Conservation (phyloP, 2,888 invertebrate genomes). For the Drosophila nigricruria region DNA sequence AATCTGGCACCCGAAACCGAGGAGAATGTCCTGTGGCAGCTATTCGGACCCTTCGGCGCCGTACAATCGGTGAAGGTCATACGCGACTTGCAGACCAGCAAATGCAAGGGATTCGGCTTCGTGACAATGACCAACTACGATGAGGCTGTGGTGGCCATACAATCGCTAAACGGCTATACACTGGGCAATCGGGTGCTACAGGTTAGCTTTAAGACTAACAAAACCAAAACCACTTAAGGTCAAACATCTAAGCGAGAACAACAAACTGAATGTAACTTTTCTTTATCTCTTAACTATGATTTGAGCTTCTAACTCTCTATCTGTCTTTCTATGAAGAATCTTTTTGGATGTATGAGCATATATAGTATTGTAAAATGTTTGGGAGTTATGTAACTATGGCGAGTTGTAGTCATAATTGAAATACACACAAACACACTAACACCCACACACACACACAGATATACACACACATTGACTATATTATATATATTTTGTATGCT, state of each 20-base stretch:
- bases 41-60: constrained; percentile 98
- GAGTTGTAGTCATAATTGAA: constrained; percentile 70
- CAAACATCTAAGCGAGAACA: constrained; percentile 12
- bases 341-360: not conserved
- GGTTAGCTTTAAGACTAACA: constrained; percentile 98
- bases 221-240: constrained; percentile 88
- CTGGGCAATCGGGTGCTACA: constrained; percentile 97
- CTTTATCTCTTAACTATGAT: not conserved
- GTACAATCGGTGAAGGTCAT: constrained; percentile 99
- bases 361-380: constrained; percentile 35
- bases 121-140: constrained; percentile 99
- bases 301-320: not conserved
- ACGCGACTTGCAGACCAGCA: constrained; percentile 97
- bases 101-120: constrained; percentile 99
- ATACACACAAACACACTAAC: constrained; percentile 16
- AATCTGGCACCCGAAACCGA: constrained; percentile 98
- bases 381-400: constrained; percentile 21
- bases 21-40: constrained; percentile 97
- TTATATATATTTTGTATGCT: constrained; percentile 56
- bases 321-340: not conserved
- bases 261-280: constrained; percentile 29
- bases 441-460: constrained; percentile 9
- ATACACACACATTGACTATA: constrained; percentile 16
- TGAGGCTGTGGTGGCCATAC: constrained; percentile 97
- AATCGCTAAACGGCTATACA: constrained; percentile 97